These are phyloP conservation scores for Lytechinus pictus DNA, from an alignment of 35 echinoderm and acorn worm species.

Conservation along the genomic window DNA sequence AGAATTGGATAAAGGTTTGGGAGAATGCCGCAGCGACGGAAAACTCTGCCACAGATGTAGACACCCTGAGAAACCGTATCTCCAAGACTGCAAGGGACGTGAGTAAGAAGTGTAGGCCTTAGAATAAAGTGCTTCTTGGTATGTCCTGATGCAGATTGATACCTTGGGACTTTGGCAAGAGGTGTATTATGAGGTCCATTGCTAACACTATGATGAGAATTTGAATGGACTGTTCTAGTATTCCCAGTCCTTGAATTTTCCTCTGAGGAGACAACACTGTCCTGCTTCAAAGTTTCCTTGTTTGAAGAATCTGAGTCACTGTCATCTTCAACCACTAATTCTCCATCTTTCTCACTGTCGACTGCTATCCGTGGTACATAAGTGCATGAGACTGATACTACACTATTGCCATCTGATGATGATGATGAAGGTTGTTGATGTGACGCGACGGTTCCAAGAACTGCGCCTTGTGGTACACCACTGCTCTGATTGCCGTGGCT, in stretches of 20 bases:
- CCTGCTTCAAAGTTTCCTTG: neutral
- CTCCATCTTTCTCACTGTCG: too few relatives aligned
- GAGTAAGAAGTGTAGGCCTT: neutral
- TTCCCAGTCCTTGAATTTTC: neutral
- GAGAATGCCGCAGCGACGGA: slow-evolving; percentile 41
- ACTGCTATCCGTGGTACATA: too few relatives aligned
- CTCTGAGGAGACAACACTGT: neutral
- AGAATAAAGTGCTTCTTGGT: neutral
- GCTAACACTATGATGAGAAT: neutral
- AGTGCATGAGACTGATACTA: neutral
- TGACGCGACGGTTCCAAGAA: neutral
- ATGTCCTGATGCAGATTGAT: neutral
- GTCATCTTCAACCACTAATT: neutral
- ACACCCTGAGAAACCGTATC: neutral
- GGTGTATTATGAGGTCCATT: neutral
- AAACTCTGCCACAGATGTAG: slow-evolving; percentile 26
- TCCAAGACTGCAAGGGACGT: too few relatives aligned
- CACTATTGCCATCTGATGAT: neutral
- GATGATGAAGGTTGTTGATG: neutral
- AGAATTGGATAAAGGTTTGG: slow-evolving; percentile 60
- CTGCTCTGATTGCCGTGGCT: neutral
- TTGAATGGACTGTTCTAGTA: neutral
- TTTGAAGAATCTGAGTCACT: neutral
- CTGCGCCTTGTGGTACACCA: neutral
- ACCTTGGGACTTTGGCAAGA: neutral